Evolutionary conservation across 2,113 vertebrate species (phyloP).

Genomic region (Otocyon megalotis): DNA sequence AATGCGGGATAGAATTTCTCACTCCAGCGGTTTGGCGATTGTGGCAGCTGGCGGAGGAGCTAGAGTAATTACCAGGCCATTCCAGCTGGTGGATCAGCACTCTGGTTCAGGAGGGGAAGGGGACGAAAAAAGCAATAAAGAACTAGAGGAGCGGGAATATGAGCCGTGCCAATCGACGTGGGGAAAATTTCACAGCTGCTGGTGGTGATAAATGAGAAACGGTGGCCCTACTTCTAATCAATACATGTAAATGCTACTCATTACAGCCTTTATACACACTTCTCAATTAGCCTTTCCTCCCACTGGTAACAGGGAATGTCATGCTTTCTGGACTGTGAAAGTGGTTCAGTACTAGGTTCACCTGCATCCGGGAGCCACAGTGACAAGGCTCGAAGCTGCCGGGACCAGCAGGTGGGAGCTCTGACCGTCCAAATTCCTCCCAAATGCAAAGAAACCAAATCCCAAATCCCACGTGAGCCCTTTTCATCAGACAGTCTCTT

Average conservation of each 20-base stretch:
- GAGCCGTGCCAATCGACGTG: slow-evolving; percentile 89
- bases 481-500: slow-evolving; percentile 83
- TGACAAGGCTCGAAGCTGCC: slow-evolving; percentile 62
- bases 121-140: slow-evolving; percentile 86
- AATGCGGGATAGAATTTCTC: slow-evolving; percentile 94
- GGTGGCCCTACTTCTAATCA: slow-evolving; percentile 91
- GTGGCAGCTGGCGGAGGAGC: slow-evolving; percentile 92
- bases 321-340: slow-evolving; percentile 95
- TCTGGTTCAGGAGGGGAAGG: slow-evolving; percentile 84
- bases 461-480: slow-evolving; percentile 80
- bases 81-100: slow-evolving; percentile 88
- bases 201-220: slow-evolving; percentile 91
- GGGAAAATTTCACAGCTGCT: slow-evolving; percentile 91
- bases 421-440: slow-evolving; percentile 81
- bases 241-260: slow-evolving; percentile 96
- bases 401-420: slow-evolving; percentile 89
- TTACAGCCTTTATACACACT: slow-evolving; percentile 92
- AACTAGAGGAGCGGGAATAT: slow-evolving; percentile 87
- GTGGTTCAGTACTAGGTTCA: slow-evolving; percentile 88
- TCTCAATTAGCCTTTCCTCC: slow-evolving; percentile 94
- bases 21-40: slow-evolving; percentile 94
- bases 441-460: slow-evolving; percentile 79
- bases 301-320: slow-evolving; percentile 91
- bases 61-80: slow-evolving; percentile 92
- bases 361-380: slow-evolving; percentile 82